Evolutionary conservation across 2,888 invertebrate genomes (phyloP).

Genomic region (Dasypogon diadema): DNA sequence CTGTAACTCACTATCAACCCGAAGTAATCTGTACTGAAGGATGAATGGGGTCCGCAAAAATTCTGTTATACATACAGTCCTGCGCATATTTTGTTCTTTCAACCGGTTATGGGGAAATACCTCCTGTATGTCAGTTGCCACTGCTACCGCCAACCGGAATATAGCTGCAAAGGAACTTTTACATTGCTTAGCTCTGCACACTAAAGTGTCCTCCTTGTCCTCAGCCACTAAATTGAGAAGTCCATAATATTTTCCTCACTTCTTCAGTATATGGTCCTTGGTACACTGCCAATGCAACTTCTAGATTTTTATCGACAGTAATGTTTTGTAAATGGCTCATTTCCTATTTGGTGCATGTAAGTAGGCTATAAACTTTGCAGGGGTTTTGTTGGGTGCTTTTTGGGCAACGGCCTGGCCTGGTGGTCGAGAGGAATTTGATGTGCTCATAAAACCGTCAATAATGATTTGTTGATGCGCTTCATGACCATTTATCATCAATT

Average conservation of each 20-base stretch:
- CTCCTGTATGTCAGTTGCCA: not conserved
- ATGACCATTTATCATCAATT: no score
- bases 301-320: conserved; percentile 4
- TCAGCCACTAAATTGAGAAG: not conserved
- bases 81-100: conserved; percentile 1
- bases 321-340: conserved; percentile 35
- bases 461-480: not conserved
- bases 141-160: no score
- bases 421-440: no score
- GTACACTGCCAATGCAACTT: not conserved
- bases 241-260: conserved; percentile 28
- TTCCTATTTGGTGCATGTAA: conserved; percentile 19
- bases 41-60: conserved; percentile 1
- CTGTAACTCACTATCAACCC: conserved; percentile 19
- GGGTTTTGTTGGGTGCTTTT: no score
- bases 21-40: not conserved
- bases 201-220: not conserved
- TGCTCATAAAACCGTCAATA: not conserved
- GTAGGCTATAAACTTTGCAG: not conserved
- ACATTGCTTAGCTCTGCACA: no score
- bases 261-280: not conserved
- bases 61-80: conserved; percentile 31
- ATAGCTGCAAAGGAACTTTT: no score
- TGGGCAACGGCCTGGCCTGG: no score
- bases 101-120: conserved; percentile 15